Percentiles rank a stretch among this genome's conserved stretches.
Evolutionary conservation across 1,140 invertebrate genomes (phyloP).

Genomic region (Agrilus planipennis): DNA sequence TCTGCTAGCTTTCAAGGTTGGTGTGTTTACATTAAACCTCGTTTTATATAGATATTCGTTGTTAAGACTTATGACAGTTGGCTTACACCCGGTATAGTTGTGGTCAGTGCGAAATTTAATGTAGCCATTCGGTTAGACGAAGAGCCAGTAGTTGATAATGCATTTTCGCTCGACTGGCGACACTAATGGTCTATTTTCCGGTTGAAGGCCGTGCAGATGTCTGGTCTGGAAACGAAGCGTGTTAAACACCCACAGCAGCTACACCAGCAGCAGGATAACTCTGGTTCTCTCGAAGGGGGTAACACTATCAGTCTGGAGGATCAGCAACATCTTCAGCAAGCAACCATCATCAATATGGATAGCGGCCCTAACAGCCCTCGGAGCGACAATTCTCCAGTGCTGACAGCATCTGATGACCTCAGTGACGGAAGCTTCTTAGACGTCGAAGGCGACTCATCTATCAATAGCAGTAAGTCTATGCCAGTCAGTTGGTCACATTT

Average conservation of each 20-base stretch:
- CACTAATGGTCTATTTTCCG: too few relatives aligned
- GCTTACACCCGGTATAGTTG: too few relatives aligned
- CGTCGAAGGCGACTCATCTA: constrained; percentile 20
- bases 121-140: too few relatives aligned
- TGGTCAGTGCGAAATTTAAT: too few relatives aligned
- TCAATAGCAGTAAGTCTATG: constrained; percentile 20
- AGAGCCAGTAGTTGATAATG: too few relatives aligned
- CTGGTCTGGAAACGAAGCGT: constrained; percentile 11
- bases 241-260: constrained; percentile 8
- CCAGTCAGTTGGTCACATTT: not conserved
- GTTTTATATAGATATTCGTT: too few relatives aligned
- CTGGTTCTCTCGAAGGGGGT: too few relatives aligned
- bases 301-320: too few relatives aligned
- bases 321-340: not conserved
- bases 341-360: constrained; percentile 15
- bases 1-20: constrained; percentile 19
- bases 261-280: too few relatives aligned
- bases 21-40: too few relatives aligned
- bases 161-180: too few relatives aligned
- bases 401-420: constrained; percentile 17
- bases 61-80: too few relatives aligned
- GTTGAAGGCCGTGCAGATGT: constrained; percentile 2
- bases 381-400: constrained; percentile 18
- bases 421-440: constrained; percentile 18
- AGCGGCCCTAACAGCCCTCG: constrained; percentile 26